A percentile compares a stretch with the other conserved stretches of the same genome.
Conservation (phyloP, 2,797 vertebrate genomes). For the Hyperoplus immaculatus region DNA sequence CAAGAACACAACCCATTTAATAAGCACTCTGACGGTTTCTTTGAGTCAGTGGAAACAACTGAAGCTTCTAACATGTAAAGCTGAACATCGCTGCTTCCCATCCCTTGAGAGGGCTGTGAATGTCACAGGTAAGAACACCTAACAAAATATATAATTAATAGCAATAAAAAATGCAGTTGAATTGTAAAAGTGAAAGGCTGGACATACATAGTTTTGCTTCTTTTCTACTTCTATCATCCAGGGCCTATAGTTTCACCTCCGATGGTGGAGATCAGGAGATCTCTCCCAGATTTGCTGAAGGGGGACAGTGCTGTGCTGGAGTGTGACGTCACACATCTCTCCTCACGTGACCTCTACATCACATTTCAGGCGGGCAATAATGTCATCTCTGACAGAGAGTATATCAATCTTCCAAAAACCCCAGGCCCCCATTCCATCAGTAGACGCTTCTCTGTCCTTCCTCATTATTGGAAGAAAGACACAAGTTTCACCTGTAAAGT, state of each 20-base stretch:
- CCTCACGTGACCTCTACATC: conserved; percentile 66
- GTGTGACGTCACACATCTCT: conserved; percentile 8
- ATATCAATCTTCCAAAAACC: conserved; percentile 48
- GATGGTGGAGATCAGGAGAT: conserved; percentile 59
- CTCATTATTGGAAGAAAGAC: fast-evolving
- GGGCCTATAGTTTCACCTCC: conserved; percentile 16
- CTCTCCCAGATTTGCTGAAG: conserved; percentile 25
- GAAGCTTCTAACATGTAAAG: conserved; percentile 61
- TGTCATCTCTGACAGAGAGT: conserved; percentile 27
- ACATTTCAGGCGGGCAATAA: conserved; percentile 46
- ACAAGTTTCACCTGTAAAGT: conserved; percentile 67
- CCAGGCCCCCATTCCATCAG: conserved; percentile 55
- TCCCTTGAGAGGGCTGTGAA: neutral
- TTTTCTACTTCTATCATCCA: conserved; percentile 24
- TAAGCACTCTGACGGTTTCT: conserved; percentile 40
- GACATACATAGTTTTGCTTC: neutral
- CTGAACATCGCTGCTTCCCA: conserved; percentile 70
- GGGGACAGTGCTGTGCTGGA: conserved; percentile 41
- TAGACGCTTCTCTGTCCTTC: conserved; percentile 43
- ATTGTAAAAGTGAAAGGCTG: neutral
- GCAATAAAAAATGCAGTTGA: neutral
- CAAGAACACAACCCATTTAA: conserved; percentile 1
- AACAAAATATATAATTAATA: neutral
- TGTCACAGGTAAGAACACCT: conserved; percentile 53
- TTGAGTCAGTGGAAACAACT: conserved; percentile 34